Conservation (phyloP, 2,113 vertebrate genomes). For the Pongo pygmaeus region DNA sequence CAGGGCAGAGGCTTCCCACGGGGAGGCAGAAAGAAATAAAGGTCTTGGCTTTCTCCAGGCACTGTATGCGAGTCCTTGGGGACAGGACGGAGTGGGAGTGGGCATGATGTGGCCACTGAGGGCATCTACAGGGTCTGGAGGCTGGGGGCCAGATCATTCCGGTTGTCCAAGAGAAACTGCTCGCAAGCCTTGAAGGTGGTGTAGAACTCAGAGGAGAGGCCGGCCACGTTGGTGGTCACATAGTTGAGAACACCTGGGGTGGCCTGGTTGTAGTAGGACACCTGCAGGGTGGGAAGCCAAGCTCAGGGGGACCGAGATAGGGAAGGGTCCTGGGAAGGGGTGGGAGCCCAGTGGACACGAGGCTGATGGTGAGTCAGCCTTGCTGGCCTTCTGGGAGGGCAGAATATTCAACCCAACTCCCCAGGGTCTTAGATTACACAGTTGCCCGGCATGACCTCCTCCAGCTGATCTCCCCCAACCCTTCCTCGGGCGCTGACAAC, state of each 20-base stretch:
- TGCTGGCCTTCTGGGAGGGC: not conserved
- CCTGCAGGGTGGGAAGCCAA: slow-evolving; percentile 78
- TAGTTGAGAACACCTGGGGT: slow-evolving; percentile 92
- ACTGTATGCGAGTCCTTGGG: not conserved
- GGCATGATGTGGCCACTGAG: not conserved
- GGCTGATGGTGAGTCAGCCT: fast-evolving
- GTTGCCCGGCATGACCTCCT: not conserved
- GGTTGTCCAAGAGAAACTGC: slow-evolving; percentile 91
- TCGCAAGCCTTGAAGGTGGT: slow-evolving; percentile 90
- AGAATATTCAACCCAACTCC: no score
- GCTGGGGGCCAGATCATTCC: slow-evolving; percentile 80
- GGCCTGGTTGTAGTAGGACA: slow-evolving; percentile 97
- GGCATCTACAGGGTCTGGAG: slow-evolving; percentile 77
- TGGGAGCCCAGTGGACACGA: fast-evolving
- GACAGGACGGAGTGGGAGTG: not conserved
- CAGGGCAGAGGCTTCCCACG: not conserved
- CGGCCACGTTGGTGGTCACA: slow-evolving; percentile 92
- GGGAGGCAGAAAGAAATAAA: slow-evolving; percentile 45
- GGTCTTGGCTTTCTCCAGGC: not conserved
- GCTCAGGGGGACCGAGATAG: not conserved
- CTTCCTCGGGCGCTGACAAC: not conserved
- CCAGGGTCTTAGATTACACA: fast-evolving
- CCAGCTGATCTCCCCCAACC: not conserved
- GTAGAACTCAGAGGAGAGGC: slow-evolving; percentile 92
- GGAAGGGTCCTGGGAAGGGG: fast-evolving